Percentiles rank a stretch among this genome's conserved stretches.
These are phyloP conservation scores for Orientallactaga sibirica DNA, from an alignment of 2,797 vertebrate species.

Conservation along the genomic window DNA sequence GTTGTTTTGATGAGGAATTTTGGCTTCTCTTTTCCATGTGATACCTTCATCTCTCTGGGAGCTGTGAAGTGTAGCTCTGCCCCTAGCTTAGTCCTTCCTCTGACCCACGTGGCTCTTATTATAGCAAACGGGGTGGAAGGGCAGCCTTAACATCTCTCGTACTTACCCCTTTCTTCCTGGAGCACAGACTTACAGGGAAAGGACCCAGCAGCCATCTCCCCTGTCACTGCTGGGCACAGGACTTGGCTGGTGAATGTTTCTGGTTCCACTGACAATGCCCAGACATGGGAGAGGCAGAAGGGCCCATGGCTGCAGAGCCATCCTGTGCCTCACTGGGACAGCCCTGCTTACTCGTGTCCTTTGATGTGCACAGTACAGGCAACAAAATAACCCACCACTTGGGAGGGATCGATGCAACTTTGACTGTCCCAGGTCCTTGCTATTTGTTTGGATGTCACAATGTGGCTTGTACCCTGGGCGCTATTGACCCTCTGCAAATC, in stretches of 20 bases:
- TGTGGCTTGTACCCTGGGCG: constrained; percentile 21
- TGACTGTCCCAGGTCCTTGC: constrained; percentile 36
- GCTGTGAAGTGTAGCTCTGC: not conserved
- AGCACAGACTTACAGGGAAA: too few relatives aligned
- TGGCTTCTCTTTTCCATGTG: not conserved
- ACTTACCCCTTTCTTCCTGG: not conserved
- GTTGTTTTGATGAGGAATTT: not conserved
- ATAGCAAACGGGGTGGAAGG: not conserved
- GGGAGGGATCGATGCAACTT: constrained; percentile 41
- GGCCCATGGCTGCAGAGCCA: not conserved
- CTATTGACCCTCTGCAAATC: constrained; percentile 35
- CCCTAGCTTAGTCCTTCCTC: not conserved
- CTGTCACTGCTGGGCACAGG: not conserved
- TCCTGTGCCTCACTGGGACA: not conserved
- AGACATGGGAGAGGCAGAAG: not conserved
- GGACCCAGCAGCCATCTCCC: not conserved
- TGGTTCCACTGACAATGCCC: not conserved
- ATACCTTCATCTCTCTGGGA: not conserved
- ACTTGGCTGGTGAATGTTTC: not conserved
- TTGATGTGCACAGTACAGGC: not conserved
- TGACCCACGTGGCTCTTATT: not conserved
- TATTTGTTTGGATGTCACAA: constrained; percentile 79
- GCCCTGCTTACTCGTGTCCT: not conserved
- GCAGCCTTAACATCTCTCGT: not conserved
- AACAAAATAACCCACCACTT: not conserved